phyloP scores from a whole-genome alignment of 2,113 vertebrate genomes.

The Triplophysa siluroides region DNA sequence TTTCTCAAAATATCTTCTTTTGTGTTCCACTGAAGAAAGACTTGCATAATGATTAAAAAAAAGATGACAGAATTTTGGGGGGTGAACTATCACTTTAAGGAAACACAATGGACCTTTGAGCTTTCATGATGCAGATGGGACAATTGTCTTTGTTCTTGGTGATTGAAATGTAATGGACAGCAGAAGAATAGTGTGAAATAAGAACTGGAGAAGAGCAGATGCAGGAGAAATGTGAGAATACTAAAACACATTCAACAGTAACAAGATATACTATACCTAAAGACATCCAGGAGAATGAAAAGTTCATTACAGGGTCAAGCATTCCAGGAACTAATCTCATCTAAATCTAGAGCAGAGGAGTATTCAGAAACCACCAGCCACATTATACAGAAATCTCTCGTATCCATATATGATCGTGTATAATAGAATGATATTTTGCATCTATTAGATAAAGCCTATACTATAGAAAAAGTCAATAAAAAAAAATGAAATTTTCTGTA shows the following conservation, averaged over 20 bases:
- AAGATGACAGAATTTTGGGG: too few species aligned
- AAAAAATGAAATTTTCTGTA: too few species aligned
- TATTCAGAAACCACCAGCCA: background rate
- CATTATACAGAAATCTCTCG: too few species aligned
- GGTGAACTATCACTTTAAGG: background rate
- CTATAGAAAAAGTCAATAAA: too few species aligned
- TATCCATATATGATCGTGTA: too few species aligned
- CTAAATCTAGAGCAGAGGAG: background rate
- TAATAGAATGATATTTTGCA: too few species aligned
- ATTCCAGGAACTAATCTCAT: background rate
- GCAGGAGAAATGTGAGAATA: background rate
- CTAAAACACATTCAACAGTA: background rate
- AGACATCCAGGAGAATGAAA: background rate
- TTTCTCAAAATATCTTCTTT: too few species aligned
- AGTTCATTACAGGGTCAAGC: background rate
- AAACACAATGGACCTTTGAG: background rate
- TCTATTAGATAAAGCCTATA: too few species aligned
- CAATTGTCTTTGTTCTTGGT: background rate
- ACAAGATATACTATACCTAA: background rate
- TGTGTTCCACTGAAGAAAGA: too few species aligned
- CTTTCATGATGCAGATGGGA: background rate
- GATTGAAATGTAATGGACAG: background rate
- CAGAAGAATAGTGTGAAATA: background rate
- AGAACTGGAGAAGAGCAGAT: background rate
- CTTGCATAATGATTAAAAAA: too few species aligned